Base-by-base conservation (phyloP, 2,888 invertebrate genomes). In the Pyrgus malvae region DNA sequence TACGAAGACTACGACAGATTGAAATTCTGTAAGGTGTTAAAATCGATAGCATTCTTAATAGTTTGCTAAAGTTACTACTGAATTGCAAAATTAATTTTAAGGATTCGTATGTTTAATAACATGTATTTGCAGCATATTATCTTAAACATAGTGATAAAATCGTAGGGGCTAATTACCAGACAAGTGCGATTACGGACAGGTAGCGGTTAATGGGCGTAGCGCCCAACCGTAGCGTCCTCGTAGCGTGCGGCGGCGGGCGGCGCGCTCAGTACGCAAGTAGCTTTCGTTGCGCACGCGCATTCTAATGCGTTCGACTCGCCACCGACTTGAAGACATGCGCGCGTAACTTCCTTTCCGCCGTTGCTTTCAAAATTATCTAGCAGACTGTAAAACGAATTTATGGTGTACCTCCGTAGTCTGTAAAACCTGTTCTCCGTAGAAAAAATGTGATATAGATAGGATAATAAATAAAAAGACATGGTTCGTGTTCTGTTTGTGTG, bases 201-300 rank as follows among this genome's bases (percentile, higher is more conserved):
- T 67, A 65, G 33, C 33, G 67, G 67, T 69, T 73, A 76, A 77
- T 75, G 68, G 66, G 62, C 76, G 83, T 85, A 85, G 86, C 87
- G 78, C 74, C 80, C 78, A 76, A 78, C 67, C 83, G 80, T 78
- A 79, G 77, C 74, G 73, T 67, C 72, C 67, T 66, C 76, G 80
- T 78, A 81, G 81, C 78, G 72, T 69, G 71, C 42, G 23, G 8
- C 61, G 60, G 62, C 66, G 69, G 70, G 66, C 72, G 72, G 70
- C 68, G 67, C 65, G 54, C 61, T 83, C 87, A 86, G 87, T 87
- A 67, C 68, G 66, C 68, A 65, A 71, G 69, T 72, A 77, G 80
- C 88, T 80, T 79, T 78, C 78, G 76, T 60, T 82, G 88, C 85
- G 88, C 75, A 68, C 78, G 80, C 88, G 88, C 83, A 84, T 68